Percentiles rank a stretch among this genome's conserved stretches.
Evolutionary conservation across 2,888 invertebrate species (phyloP).

Genomic region (Papilio demoleus): DNA sequence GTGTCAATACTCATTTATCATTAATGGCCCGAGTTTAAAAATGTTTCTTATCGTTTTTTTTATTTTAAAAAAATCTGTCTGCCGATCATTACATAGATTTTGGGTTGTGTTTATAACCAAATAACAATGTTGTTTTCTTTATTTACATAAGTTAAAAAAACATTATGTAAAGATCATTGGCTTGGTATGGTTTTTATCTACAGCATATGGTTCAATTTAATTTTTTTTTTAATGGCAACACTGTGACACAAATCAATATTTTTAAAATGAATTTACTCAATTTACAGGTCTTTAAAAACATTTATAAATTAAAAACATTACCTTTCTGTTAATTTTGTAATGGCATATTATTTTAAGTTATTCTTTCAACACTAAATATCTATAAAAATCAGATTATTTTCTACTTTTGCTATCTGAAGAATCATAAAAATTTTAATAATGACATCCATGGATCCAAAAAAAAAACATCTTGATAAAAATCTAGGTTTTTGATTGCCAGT

Average conservation of each 20-base stretch:
- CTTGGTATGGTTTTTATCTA: too few relatives aligned
- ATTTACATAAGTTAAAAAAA: background rate
- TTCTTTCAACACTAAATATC: background rate
- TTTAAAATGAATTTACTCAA: background rate
- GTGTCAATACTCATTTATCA: conserved; percentile 79
- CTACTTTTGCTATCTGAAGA: too few relatives aligned
- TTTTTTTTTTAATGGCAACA: too few relatives aligned
- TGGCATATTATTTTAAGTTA: background rate
- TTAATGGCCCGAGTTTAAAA: conserved; percentile 54
- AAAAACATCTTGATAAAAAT: too few relatives aligned
- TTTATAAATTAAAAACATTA: background rate
- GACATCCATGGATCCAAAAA: too few relatives aligned
- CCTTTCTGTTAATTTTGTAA: background rate
- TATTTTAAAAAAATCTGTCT: conserved; percentile 46
- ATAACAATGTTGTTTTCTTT: conserved; percentile 2
- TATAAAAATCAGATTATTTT: too few relatives aligned
- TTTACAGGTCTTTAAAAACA: background rate
- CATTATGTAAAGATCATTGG: background rate
- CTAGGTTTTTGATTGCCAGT: too few relatives aligned
- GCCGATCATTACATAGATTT: conserved; percentile 49
- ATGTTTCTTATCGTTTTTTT: conserved; percentile 35
- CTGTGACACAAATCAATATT: too few relatives aligned
- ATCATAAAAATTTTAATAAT: too few relatives aligned
- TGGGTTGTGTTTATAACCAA: conserved; percentile 27
- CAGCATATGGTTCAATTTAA: too few relatives aligned